Evolutionary conservation across 2,113 vertebrate genomes (phyloP).

Genomic region (Chaetodon trifascialis): DNA sequence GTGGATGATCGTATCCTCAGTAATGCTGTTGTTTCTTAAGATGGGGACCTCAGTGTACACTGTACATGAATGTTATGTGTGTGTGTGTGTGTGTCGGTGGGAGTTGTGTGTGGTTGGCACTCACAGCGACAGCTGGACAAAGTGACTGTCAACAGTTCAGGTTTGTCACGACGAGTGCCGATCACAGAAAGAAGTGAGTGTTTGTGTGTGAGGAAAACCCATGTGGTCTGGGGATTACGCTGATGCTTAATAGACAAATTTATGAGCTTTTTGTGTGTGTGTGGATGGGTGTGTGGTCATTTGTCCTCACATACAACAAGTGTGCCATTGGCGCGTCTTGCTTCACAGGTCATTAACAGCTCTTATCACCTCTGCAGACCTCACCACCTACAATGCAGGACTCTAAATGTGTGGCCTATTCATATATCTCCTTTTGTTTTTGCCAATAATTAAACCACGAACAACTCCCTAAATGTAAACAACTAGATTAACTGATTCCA

Average conservation of each 20-base stretch:
- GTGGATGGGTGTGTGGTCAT: constrained; percentile 41
- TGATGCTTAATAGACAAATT: constrained; percentile 1
- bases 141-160: constrained; percentile 20
- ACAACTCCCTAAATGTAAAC: neutral
- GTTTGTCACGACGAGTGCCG: neutral
- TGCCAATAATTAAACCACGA: neutral
- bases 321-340: constrained; percentile 2
- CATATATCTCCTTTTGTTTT: neutral
- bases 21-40: neutral
- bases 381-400: constrained; percentile 2
- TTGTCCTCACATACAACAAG: constrained; percentile 26
- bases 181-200: constrained; percentile 16
- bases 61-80: neutral
- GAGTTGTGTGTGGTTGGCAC: constrained; percentile 29
- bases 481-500: neutral
- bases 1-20: neutral
- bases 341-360: constrained; percentile 56
- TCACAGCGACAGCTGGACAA: constrained; percentile 47
- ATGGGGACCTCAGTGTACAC: no score
- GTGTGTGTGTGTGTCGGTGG: neutral
- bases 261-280: constrained; percentile 25
- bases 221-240: neutral
- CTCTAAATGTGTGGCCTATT: constrained; percentile 34
- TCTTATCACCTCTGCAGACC: constrained; percentile 39
- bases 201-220: neutral